These are phyloP conservation scores for Vombatus ursinus DNA, from an alignment of 2,113 vertebrate genomes.

Conservation along the genomic window DNA sequence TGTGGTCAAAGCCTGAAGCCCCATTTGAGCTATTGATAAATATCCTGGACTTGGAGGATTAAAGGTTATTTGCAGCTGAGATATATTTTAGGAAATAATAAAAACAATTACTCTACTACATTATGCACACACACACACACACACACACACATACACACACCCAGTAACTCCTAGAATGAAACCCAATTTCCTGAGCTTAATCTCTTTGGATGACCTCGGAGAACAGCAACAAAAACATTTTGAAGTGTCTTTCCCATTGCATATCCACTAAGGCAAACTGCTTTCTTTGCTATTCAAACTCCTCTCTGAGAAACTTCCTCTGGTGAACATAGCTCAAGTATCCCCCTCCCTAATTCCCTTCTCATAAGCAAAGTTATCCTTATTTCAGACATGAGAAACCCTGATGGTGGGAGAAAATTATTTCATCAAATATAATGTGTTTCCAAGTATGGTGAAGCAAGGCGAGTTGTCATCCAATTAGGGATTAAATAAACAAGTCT, in stretches of 20 bases:
- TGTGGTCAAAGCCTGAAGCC: conserved; percentile 58
- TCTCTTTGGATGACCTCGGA: conserved; percentile 52
- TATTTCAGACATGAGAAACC: conserved; percentile 57
- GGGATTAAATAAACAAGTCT: conserved; percentile 49
- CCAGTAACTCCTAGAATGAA: conserved; percentile 44
- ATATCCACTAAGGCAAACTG: not conserved
- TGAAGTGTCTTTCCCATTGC: conserved; percentile 22
- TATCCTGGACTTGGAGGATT: conserved; percentile 70
- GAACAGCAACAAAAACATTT: conserved; percentile 12
- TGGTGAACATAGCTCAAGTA: conserved; percentile 17
- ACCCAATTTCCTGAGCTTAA: conserved; percentile 67
- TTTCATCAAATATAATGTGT: conserved; percentile 57
- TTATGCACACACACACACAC: conserved; percentile 29
- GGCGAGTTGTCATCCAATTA: conserved; percentile 53
- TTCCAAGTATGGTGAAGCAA: conserved; percentile 39
- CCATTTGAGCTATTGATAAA: conserved; percentile 71
- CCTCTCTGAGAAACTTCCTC: conserved; percentile 31
- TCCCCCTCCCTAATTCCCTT: conserved; percentile 48
- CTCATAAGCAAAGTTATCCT: conserved; percentile 53
- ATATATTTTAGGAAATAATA: conserved; percentile 68
- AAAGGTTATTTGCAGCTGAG: conserved; percentile 67
- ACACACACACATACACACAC: conserved; percentile 11
- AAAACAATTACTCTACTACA: conserved; percentile 63
- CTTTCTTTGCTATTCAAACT: not conserved
- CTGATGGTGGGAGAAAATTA: conserved; percentile 52